These are phyloP conservation scores for Pollicipes pollicipes DNA, from an alignment of 1,140 invertebrate species.

Conservation along the genomic window DNA sequence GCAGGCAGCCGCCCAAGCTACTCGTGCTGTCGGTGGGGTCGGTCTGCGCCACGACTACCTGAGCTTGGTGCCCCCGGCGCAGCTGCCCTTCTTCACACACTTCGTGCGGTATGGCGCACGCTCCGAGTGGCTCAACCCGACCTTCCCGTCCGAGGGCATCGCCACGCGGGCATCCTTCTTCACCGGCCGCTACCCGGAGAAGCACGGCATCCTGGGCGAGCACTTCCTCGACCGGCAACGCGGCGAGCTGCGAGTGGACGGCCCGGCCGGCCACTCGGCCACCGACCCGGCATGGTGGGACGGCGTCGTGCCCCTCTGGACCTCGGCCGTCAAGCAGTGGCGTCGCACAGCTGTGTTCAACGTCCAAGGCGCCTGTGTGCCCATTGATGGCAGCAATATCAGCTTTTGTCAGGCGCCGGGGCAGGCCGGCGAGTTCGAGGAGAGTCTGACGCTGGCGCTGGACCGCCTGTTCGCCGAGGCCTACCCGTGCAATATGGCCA, in stretches of 20 bases:
- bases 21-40: neutral
- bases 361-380: neutral
- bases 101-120: neutral
- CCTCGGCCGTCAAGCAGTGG: neutral
- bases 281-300: neutral
- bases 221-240: neutral
- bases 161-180: neutral
- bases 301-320: neutral
- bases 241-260: neutral
- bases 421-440: neutral
- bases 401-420: neutral
- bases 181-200: neutral
- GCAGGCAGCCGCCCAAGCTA: neutral
- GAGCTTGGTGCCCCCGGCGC: neutral
- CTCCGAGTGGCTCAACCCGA: neutral
- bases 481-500: neutral
- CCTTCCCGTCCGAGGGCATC: neutral
- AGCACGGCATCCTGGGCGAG: neutral
- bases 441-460: neutral
- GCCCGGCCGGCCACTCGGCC: neutral
- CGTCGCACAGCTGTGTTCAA: neutral
- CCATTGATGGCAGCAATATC: neutral
- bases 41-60: conserved; percentile 1
- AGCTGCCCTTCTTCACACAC: neutral
- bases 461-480: neutral